Conservation (phyloP, 2,113 vertebrate genomes). For the Corvus moneduloides region DNA sequence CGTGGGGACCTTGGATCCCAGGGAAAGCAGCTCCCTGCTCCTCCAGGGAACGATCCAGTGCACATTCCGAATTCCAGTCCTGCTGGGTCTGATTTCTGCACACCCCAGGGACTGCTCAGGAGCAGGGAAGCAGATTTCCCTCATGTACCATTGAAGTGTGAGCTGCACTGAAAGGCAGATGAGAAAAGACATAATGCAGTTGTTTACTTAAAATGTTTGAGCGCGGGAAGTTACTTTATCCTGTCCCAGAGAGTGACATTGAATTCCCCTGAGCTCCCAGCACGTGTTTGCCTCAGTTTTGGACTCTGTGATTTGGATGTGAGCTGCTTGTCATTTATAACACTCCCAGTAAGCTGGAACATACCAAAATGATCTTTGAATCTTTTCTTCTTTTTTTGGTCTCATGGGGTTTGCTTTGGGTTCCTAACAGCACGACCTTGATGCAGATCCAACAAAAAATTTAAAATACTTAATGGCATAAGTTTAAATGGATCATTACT, state of each 20-base stretch:
- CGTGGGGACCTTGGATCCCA: neutral
- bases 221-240: neutral
- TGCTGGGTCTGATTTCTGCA: neutral
- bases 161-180: constrained; percentile 12
- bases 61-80: neutral
- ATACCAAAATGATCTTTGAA: neutral
- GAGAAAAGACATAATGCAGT: neutral
- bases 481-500: neutral
- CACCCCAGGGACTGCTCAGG: neutral
- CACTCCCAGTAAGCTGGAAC: constrained; percentile 7
- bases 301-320: neutral
- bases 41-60: neutral
- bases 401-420: neutral
- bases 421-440: constrained; percentile 29
- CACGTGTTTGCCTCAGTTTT: neutral
- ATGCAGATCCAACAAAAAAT: neutral
- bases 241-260: neutral
- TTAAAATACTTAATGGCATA: constrained; percentile 2
- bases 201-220: neutral
- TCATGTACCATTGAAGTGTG: neutral
- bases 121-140: neutral
- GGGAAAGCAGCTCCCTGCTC: neutral
- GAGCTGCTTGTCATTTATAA: constrained; percentile 1
- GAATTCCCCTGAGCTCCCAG: neutral
- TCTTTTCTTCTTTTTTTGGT: neutral